Base-by-base conservation (phyloP, 2,797 vertebrate species). In the Crenuchus spilurus region DNA sequence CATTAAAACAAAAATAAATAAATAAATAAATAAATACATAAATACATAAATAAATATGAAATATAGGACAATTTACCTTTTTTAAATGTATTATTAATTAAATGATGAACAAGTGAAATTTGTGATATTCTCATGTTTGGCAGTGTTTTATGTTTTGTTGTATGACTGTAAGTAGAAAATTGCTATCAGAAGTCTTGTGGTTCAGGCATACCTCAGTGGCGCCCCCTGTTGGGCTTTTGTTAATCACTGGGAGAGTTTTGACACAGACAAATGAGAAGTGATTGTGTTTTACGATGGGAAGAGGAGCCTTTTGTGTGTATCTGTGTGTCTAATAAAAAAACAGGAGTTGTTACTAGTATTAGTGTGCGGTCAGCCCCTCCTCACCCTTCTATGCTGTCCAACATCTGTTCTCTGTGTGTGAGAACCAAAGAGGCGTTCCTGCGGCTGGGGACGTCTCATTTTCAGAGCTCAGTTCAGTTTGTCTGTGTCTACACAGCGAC, bases 341-440 rank as follows among this genome's bases (percentile, higher is more conserved):
- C 73, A 80, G 57, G 79, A 84, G 84, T 78, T 82, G 84, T 72
- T 55, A 68, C 78, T 73, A 18, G 76, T 55, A 42, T 58, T 81
- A 11, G 49, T 77, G 79, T 67, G 68, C 78, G 76, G 57, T 20
- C n/a, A n/a, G 30, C 72, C 79, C 70, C 8, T 70, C 22, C 22
- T 9, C 60, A n/a, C n/a, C n/a, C n/a, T 85, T 87, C 89, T 87
- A 84, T 83, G 83, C 72, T 79, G 49, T 66, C 39, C 18, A 39
- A 87, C 88, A 86, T 89, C 87, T 90, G 88, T 78, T 86, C 80
- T n/a, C 84, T 85, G 86, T 81, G 67, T 87, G 84, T 58, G 72
- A 86, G 83, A 82, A 73, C 72, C 68, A 72, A 52, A 20, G 18
- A 78, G 74, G 71, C 74, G 80, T 78, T 74, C 86, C 83, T 78